These are phyloP conservation scores for Bubo blakistoni DNA, from an alignment of 2,113 vertebrate species.

Conservation along the genomic window DNA sequence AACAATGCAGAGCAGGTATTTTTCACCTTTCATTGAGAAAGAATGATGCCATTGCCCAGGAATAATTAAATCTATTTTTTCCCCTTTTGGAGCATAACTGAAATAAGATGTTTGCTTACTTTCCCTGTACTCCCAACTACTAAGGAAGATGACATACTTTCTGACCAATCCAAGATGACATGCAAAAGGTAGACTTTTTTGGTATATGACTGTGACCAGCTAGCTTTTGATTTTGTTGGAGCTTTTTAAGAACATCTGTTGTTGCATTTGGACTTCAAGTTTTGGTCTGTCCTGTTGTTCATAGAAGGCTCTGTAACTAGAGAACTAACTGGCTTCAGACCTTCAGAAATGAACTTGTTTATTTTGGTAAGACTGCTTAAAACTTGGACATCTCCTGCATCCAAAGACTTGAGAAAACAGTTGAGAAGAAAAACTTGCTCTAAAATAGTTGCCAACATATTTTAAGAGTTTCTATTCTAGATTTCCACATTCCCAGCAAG, in stretches of 20 bases:
- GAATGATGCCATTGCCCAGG: slow-evolving; percentile 12
- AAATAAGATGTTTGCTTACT: slow-evolving; percentile 4
- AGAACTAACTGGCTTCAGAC: neutral
- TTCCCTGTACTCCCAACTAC: neutral
- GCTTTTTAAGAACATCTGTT: neutral
- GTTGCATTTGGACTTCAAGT: neutral
- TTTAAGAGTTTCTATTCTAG: neutral
- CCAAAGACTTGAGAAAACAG: neutral
- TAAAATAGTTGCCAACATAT: neutral
- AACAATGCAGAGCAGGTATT: slow-evolving; percentile 3
- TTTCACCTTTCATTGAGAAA: slow-evolving; percentile 43
- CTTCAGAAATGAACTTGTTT: neutral
- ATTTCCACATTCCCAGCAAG: neutral
- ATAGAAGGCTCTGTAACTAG: neutral
- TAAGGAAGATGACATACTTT: neutral
- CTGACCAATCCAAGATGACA: neutral
- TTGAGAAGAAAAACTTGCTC: neutral
- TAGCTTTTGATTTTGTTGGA: neutral
- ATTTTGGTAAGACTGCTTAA: neutral
- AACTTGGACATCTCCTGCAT: neutral
- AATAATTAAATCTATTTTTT: neutral
- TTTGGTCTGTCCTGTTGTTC: neutral
- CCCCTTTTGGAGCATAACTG: neutral
- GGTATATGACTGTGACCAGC: neutral
- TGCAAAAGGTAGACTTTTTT: neutral